phyloP scores from a whole-genome alignment of 2,797 vertebrate species.

The Mus spretus region DNA sequence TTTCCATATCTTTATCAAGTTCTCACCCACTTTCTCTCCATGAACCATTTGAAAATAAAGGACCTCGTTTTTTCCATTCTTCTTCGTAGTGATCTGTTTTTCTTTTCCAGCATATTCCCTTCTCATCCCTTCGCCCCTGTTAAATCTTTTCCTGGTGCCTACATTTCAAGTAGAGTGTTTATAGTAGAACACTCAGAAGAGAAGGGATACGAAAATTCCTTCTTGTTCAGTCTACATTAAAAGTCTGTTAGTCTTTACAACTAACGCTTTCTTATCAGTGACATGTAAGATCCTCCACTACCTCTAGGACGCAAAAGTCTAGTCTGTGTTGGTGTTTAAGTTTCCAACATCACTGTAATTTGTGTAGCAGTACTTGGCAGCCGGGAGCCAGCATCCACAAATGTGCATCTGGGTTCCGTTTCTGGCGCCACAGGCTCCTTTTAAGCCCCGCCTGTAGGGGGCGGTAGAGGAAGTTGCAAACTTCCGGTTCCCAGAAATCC shows the following conservation, averaged over 20 bases:
- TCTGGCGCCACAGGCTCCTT: too few species aligned
- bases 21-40: too few species aligned
- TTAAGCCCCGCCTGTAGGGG: too few species aligned
- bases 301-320: background rate
- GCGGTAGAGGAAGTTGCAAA: too few species aligned
- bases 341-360: background rate
- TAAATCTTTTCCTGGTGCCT: background rate
- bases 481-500: background rate
- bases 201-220: background rate
- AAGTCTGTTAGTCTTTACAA: background rate
- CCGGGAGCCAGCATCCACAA: background rate
- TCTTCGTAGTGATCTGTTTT: background rate
- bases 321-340: background rate
- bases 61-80: too few species aligned
- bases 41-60: too few species aligned
- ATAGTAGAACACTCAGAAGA: background rate
- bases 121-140: background rate
- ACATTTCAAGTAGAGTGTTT: background rate
- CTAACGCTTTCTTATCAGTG: accelerated
- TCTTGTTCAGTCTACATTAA: background rate
- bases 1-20: too few species aligned
- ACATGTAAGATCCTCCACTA: background rate
- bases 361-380: background rate
- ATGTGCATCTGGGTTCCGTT: too few species aligned
- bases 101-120: background rate